These are phyloP conservation scores for Oscheius sp. DNA, from an alignment of 2,888 invertebrate genomes.

Conservation along the genomic window DNA sequence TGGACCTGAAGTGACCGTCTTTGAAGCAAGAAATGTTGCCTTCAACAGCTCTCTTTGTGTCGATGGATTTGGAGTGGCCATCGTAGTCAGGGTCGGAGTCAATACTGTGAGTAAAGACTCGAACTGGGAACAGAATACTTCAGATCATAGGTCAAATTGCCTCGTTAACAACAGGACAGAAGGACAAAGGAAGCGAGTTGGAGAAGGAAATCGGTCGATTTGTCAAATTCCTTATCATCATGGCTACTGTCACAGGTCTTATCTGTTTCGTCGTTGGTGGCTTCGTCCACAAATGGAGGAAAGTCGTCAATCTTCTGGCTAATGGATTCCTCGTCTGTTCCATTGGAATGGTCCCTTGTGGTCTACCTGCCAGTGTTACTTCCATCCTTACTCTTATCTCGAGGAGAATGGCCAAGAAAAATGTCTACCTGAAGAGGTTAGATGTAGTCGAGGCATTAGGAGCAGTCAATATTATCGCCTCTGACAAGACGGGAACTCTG, in stretches of 20 bases:
- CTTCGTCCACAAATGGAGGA: constrained; percentile 34
- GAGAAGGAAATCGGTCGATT: constrained; percentile 27
- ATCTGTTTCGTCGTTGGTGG: constrained; percentile 33
- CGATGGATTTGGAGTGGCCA: constrained; percentile 31
- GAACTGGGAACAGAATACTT: not conserved
- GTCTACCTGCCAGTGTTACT: constrained; percentile 43
- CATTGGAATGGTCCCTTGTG: constrained; percentile 40
- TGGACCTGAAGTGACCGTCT: constrained; percentile 35
- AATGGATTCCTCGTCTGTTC: constrained; percentile 41
- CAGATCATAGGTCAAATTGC: constrained; percentile 40
- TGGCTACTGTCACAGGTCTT: constrained; percentile 25
- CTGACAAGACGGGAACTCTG: constrained; percentile 53
- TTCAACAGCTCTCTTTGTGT: constrained; percentile 36
- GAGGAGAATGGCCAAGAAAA: constrained; percentile 37
- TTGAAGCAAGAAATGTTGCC: constrained; percentile 49
- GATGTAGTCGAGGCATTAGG: constrained; percentile 45
- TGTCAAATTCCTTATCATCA: constrained; percentile 34
- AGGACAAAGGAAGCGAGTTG: constrained; percentile 16
- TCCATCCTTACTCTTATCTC: constrained; percentile 43
- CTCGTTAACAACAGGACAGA: constrained; percentile 28
- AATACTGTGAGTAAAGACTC: constrained; percentile 20
- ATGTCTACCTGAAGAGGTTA: constrained; percentile 41
- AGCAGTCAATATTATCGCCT: constrained; percentile 40
- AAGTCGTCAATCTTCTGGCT: constrained; percentile 37
- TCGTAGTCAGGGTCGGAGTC: constrained; percentile 33